A percentile compares a stretch with the other conserved stretches of the same genome.
phyloP scores from a whole-genome alignment of 2,797 vertebrate genomes.

The Chiroxiphia lanceolata region DNA sequence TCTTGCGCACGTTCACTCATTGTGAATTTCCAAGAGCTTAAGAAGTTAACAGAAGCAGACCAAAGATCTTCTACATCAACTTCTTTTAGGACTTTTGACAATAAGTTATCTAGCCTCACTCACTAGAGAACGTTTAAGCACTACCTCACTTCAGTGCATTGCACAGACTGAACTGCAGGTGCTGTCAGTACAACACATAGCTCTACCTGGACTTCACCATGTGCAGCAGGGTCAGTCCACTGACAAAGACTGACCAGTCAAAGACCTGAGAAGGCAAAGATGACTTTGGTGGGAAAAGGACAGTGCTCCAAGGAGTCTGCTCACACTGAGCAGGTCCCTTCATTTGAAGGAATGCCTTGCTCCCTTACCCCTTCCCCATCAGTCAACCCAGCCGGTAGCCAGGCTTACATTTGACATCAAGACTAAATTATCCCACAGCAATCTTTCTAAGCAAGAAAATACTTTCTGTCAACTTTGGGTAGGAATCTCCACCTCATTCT shows the following conservation, averaged over 20 bases:
- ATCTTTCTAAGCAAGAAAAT: background rate
- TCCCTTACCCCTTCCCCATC: background rate
- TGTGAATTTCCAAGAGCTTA: background rate
- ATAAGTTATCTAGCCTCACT: background rate
- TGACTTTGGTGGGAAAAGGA: background rate
- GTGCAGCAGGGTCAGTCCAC: rapidly evolving
- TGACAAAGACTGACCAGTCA: background rate
- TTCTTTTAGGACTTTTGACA: background rate
- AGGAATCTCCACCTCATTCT: background rate
- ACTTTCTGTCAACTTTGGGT: background rate
- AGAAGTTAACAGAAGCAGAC: background rate
- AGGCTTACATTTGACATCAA: background rate
- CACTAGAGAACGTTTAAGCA: background rate
- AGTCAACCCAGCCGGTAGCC: background rate
- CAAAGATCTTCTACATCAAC: background rate
- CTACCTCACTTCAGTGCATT: background rate
- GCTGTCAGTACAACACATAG: rapidly evolving
- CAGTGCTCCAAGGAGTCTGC: background rate
- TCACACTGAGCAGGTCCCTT: background rate
- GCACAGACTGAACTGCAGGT: background rate
- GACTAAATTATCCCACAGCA: background rate
- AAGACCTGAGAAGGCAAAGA: background rate
- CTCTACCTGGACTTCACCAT: background rate
- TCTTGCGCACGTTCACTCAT: rapidly evolving
- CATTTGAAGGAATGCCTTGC: background rate